phyloP scores from a whole-genome alignment of 2,888 invertebrate species.

The Tricholauxania praeusta region DNA sequence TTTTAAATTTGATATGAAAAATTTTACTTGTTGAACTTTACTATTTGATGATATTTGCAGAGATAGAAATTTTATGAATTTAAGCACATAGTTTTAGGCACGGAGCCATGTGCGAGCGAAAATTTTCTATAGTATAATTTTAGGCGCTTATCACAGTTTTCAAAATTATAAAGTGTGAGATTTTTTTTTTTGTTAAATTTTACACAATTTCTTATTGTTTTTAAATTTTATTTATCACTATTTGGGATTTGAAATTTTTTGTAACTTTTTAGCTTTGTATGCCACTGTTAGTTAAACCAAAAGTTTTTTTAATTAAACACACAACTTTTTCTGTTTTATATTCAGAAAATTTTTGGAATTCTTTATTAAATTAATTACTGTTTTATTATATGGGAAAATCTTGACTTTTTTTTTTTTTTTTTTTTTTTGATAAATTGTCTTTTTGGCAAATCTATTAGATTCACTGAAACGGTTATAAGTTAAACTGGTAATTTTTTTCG shows the following conservation, averaged over 20 bases:
- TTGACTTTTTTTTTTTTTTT: background rate
- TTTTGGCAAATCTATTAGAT: background rate
- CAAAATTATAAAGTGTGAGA: background rate
- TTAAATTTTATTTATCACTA: background rate
- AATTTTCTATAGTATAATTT: background rate
- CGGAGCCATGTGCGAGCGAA: too few relatives aligned
- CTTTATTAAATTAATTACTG: too few relatives aligned
- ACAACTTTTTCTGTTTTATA: too few relatives aligned
- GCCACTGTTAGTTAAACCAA: too few relatives aligned
- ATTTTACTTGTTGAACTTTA: constrained; percentile 9
- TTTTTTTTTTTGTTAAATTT: background rate
- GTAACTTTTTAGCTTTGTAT: too few relatives aligned
- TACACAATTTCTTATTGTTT: background rate
- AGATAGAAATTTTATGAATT: too few relatives aligned
- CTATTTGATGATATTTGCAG: background rate
- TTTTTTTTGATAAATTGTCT: background rate
- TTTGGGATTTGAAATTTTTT: background rate
- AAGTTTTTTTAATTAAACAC: too few relatives aligned
- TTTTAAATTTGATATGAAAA: constrained; percentile 7
- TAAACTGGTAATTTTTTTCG: background rate
- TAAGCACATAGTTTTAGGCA: too few relatives aligned
- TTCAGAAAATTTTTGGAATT: too few relatives aligned
- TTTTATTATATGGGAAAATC: too few relatives aligned
- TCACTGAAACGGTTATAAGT: background rate
- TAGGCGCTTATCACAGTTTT: constrained; percentile 23